phyloP scores from a whole-genome alignment of 2,113 vertebrate species.

The Genyomyrus donnyi region DNA sequence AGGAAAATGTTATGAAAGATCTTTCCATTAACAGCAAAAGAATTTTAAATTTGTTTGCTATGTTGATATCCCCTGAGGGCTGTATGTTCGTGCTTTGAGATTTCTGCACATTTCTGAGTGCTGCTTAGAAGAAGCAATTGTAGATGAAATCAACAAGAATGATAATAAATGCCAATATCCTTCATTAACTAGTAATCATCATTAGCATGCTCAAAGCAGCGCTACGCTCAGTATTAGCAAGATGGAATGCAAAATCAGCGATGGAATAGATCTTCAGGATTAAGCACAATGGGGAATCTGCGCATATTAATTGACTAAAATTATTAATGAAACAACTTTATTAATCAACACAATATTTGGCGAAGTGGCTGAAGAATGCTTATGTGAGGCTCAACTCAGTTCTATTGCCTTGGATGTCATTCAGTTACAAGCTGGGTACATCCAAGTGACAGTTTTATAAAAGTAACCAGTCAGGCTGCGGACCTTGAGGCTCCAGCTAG shows the following conservation, averaged over 20 bases:
- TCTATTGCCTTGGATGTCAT: neutral
- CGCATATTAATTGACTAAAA: neutral
- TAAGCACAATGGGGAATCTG: neutral
- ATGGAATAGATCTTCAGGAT: neutral
- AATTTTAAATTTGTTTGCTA: neutral
- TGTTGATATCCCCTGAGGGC: neutral
- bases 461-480: neutral
- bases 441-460: neutral
- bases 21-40: neutral
- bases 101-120: neutral
- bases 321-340: neutral
- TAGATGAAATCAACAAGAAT: slow-evolving; percentile 6
- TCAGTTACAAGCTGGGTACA: neutral
- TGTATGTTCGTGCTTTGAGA: neutral
- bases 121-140: neutral
- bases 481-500: neutral
- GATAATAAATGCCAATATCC: slow-evolving; percentile 8
- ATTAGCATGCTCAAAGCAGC: neutral
- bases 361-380: neutral
- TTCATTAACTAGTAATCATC: slow-evolving; percentile 21
- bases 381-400: neutral
- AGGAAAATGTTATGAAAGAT: neutral
- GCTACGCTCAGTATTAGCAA: neutral
- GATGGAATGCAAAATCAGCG: neutral
- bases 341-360: neutral